Evolutionary conservation across 53 echinoderm and acorn worm species (phyloP).

Genomic region (Apostichopus leukothele): DNA sequence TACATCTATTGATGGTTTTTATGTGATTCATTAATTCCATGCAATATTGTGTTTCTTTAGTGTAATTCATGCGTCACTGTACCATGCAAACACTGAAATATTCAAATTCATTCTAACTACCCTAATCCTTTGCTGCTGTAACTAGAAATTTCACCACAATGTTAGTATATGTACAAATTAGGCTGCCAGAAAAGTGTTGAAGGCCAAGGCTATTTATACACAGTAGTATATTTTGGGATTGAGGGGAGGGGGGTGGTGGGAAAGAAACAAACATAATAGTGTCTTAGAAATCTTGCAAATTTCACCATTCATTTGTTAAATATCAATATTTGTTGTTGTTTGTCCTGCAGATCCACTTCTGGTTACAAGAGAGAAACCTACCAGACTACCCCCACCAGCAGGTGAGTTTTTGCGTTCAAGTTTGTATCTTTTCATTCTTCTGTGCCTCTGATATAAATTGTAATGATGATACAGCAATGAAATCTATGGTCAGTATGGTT

Average conservation of each 20-base stretch:
- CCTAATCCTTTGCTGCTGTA: too few relatives aligned
- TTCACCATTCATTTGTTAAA: background rate
- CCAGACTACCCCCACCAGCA: slow-evolving; percentile 5
- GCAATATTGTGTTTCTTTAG: background rate
- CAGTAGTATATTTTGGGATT: too few relatives aligned
- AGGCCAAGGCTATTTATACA: too few relatives aligned
- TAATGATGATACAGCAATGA: too few relatives aligned
- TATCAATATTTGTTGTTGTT: background rate
- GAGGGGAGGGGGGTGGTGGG: too few relatives aligned
- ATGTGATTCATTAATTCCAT: background rate
- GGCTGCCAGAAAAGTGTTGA: too few relatives aligned
- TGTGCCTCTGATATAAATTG: background rate
- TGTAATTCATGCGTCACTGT: background rate
- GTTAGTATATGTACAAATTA: too few relatives aligned
- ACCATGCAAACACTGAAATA: background rate
- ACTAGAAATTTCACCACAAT: too few relatives aligned
- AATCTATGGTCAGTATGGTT: too few relatives aligned
- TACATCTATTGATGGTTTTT: background rate
- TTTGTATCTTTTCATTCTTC: background rate
- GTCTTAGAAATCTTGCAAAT: background rate
- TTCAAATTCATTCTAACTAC: background rate
- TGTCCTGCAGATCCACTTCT: slow-evolving; percentile 15
- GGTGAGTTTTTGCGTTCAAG: background rate
- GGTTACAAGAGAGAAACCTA: slow-evolving; percentile 22
- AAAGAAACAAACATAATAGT: background rate